A percentile compares a stretch with the other conserved stretches of the same genome.
Conservation (phyloP, 2,797 vertebrate genomes). For the Siniperca obscura region DNA sequence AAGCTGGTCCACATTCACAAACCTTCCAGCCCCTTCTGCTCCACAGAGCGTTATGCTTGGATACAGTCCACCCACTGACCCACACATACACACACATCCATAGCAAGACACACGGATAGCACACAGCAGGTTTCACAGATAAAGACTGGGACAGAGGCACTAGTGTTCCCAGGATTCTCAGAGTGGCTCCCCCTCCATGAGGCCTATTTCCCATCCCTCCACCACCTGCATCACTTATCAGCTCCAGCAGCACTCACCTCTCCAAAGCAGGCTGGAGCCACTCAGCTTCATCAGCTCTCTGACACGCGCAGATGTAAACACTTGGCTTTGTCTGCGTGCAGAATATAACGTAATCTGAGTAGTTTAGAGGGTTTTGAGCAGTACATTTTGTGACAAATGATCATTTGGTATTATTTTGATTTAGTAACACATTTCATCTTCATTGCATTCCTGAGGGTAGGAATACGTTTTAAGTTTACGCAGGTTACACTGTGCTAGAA, state of each 20-base stretch:
- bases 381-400: constrained; percentile 21
- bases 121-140: constrained; percentile 65
- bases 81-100: constrained; percentile 19
- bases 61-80: constrained; percentile 53
- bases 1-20: constrained; percentile 46
- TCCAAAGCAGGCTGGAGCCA: constrained; percentile 48
- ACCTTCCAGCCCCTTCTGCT: constrained; percentile 41
- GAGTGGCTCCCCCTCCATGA: constrained; percentile 19
- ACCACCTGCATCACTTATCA: constrained; percentile 73
- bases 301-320: constrained; percentile 11
- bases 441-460: constrained; percentile 32
- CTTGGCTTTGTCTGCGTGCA: constrained; percentile 22
- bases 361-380: not conserved
- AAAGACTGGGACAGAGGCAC: constrained; percentile 62
- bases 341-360: constrained; percentile 8
- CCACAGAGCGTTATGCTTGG: constrained; percentile 49
- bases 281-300: constrained; percentile 44
- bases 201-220: constrained; percentile 65
- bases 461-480: constrained; percentile 40
- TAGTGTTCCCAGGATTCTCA: constrained; percentile 66
- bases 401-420: constrained; percentile 24
- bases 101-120: constrained; percentile 39
- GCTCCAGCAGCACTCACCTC: constrained; percentile 57
- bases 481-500: constrained; percentile 38
- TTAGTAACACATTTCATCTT: constrained; percentile 5